Evolutionary conservation across 2,888 invertebrate genomes (phyloP).

Genomic region (Dolichopus griseipennis): DNA sequence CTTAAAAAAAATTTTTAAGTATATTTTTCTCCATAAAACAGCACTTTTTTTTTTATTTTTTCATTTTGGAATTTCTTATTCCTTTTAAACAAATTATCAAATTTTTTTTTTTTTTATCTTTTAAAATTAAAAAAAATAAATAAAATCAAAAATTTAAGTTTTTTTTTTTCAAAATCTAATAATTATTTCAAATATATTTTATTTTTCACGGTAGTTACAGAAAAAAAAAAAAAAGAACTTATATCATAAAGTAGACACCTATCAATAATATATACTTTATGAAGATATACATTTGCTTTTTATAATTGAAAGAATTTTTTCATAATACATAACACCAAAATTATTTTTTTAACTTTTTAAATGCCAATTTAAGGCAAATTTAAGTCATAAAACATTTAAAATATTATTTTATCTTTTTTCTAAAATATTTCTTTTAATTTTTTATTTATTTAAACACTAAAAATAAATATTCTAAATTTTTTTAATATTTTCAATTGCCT

Average conservation of each 20-base stretch:
- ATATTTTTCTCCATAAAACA: no score
- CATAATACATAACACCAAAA: not conserved
- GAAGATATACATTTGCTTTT: not conserved
- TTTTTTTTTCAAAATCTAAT: no score
- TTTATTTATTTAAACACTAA: not conserved
- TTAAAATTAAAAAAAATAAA: no score
- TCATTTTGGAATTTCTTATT: no score
- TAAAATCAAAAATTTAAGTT: no score
- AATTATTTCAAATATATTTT: no score
- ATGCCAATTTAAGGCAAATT: not conserved
- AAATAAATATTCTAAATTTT: not conserved
- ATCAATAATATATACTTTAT: slow-evolving; percentile 4
- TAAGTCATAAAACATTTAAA: not conserved
- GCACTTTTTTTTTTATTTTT: no score
- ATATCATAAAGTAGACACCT: slow-evolving; percentile 5
- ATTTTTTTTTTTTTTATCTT: no score
- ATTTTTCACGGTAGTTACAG: no score
- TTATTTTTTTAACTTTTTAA: not conserved
- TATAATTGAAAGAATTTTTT: slow-evolving; percentile 1
- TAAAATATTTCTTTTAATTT: not conserved
- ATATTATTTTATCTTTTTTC: not conserved
- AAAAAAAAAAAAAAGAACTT: no score
- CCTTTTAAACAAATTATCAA: no score
- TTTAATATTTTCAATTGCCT: slow-evolving; percentile 1
- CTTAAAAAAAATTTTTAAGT: no score